Conservation (phyloP, 2,113 vertebrate species). For the Brachionichthys hirsutus region DNA sequence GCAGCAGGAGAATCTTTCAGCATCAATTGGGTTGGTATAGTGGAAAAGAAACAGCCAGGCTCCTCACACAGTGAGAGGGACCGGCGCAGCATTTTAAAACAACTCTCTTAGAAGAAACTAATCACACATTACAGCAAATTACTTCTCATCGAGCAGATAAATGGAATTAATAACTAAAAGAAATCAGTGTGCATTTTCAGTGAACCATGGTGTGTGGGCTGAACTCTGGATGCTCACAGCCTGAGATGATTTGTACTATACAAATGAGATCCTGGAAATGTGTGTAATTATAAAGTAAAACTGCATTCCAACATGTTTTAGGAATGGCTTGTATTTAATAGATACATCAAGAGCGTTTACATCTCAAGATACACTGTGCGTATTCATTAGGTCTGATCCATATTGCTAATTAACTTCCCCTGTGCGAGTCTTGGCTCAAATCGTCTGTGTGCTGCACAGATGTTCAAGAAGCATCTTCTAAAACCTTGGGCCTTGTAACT, state of each 20-base stretch:
- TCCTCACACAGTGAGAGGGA: conserved; percentile 51
- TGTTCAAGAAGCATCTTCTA: conserved; percentile 63
- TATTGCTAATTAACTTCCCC: conserved; percentile 69
- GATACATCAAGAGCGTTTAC: conserved; percentile 43
- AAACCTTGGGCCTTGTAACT: conserved; percentile 39
- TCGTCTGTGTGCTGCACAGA: conserved; percentile 62
- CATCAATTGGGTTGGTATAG: conserved; percentile 46
- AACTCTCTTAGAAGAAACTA: conserved; percentile 58
- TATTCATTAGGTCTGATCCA: conserved; percentile 67
- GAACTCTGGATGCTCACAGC: conserved; percentile 23
- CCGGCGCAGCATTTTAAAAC: conserved; percentile 52
- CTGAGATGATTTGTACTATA: conserved; percentile 41
- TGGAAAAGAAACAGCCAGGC: conserved; percentile 51
- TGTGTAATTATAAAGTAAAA: conserved; percentile 40
- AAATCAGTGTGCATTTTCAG: conserved; percentile 64
- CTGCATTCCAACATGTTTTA: conserved; percentile 29
- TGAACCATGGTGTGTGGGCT: conserved; percentile 21
- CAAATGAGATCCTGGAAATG: conserved; percentile 49
- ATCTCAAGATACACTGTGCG: conserved; percentile 50
- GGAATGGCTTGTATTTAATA: conserved; percentile 50
- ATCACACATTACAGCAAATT: conserved; percentile 67
- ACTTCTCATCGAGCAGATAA: conserved; percentile 57
- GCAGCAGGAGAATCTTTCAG: conserved; percentile 35
- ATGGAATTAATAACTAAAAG: conserved; percentile 63
- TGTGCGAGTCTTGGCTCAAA: conserved; percentile 56